Percentiles rank a stretch among this genome's conserved stretches.
These are phyloP conservation scores for Buathra laborator DNA, from an alignment of 2,888 invertebrate species.

Conservation along the genomic window DNA sequence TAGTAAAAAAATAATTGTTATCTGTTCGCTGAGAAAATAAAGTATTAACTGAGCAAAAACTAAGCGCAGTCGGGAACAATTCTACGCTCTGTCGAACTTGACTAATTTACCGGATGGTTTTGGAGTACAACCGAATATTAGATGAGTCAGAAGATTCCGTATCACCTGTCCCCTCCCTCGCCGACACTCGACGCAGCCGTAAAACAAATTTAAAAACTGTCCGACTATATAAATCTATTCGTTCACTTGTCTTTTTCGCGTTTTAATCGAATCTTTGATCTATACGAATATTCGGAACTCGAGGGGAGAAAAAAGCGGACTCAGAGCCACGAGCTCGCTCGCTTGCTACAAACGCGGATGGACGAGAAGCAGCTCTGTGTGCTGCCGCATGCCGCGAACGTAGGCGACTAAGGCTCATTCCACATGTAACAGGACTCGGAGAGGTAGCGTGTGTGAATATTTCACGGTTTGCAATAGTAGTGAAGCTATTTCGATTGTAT, in stretches of 20 bases:
- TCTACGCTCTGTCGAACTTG: slow-evolving; percentile 5
- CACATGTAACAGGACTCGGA: not conserved
- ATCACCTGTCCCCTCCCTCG: slow-evolving; percentile 27
- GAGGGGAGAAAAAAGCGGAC: not conserved
- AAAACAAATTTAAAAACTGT: not conserved
- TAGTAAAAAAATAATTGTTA: not conserved
- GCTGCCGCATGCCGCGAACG: slow-evolving; percentile 36
- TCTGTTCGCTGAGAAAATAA: not conserved
- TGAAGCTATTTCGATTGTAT: not conserved
- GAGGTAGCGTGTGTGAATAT: not conserved
- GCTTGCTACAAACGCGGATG: not conserved
- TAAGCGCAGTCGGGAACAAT: not conserved
- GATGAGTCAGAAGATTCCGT: slow-evolving; percentile 48
- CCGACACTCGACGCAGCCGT: not conserved
- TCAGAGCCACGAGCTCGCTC: not conserved
- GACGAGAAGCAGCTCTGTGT: slow-evolving; percentile 12
- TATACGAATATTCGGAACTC: slow-evolving; percentile 7
- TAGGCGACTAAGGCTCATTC: slow-evolving; percentile 23
- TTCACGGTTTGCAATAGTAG: not conserved
- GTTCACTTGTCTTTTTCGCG: not conserved
- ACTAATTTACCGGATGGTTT: slow-evolving; percentile 19
- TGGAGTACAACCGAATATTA: slow-evolving; percentile 37
- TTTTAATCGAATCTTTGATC: not conserved
- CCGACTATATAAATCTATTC: not conserved
- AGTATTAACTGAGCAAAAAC: not conserved